Evolutionary conservation across 2,113 vertebrate species (phyloP).

Genomic region (Oncorhynchus keta): DNA sequence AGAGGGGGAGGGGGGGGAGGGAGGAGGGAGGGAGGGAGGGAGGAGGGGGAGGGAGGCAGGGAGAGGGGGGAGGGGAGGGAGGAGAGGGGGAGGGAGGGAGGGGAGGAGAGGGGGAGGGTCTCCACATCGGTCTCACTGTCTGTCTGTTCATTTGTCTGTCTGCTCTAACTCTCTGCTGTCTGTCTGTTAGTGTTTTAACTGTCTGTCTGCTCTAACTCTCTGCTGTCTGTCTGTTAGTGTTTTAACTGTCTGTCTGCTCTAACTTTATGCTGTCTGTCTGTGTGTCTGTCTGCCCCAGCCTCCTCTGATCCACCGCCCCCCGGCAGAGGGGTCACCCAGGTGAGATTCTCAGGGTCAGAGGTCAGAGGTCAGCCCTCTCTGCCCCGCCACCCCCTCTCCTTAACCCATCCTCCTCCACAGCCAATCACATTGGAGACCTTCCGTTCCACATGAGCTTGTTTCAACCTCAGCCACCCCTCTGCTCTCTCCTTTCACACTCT

Average conservation of each 20-base stretch:
- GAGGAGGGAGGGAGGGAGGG: slow-evolving; percentile 37
- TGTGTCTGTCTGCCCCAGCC: no score
- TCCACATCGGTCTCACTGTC: background rate
- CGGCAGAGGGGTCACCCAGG: no score
- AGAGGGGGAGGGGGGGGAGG: no score
- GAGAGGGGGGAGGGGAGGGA: slow-evolving; percentile 87
- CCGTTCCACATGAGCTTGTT: background rate
- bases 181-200: slow-evolving; percentile 48
- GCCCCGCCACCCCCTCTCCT: slow-evolving; percentile 42
- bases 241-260: no score
- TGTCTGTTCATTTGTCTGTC: background rate
- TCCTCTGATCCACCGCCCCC: no score
- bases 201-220: background rate
- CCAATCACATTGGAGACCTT: background rate
- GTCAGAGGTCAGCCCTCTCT: background rate
- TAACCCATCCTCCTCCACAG: slow-evolving; percentile 16
- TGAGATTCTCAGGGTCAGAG: no score
- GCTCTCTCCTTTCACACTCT: background rate
- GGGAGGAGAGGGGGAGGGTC: background rate
- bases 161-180: no score
- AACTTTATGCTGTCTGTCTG: no score
- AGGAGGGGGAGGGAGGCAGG: no score
- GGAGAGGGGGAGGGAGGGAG: background rate
- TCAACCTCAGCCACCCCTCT: no score
- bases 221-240: no score